Percentiles rank a stretch among this genome's conserved stretches.
Evolutionary conservation across 2,797 vertebrate genomes (phyloP).

Genomic region (Lemur catta): DNA sequence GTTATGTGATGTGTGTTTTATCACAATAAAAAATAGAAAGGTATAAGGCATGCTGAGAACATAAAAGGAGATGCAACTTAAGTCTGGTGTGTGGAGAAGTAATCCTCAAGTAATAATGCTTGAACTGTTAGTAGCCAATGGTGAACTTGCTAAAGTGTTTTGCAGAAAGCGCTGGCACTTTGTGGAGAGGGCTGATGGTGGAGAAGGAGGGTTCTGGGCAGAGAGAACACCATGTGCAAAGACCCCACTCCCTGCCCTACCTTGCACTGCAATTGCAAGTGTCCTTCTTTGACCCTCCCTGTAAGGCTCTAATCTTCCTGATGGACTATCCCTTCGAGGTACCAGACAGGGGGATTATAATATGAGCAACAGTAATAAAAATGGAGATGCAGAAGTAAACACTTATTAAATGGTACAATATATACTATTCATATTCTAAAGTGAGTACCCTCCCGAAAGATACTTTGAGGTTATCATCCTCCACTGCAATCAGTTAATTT

Average conservation of each 20-base stretch:
- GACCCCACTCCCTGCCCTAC: not conserved
- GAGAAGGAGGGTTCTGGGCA: not conserved
- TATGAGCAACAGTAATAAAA: not conserved
- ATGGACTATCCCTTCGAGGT: fast-evolving
- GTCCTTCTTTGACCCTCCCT: not conserved
- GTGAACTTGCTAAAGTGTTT: not conserved
- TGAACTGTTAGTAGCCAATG: not conserved
- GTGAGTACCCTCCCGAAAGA: not conserved
- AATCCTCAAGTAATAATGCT: fast-evolving
- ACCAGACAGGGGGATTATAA: not conserved
- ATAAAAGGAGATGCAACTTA: not conserved
- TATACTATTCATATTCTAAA: not conserved
- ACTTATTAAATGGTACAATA: not conserved
- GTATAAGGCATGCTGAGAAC: not conserved
- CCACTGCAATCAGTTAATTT: not conserved
- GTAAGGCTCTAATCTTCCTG: not conserved
- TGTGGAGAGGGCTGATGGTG: not conserved
- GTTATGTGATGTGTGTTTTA: not conserved
- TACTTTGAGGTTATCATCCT: not conserved
- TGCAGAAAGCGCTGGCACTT: not conserved
- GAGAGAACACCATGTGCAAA: not conserved
- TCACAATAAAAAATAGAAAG: not conserved
- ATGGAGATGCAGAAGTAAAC: not conserved
- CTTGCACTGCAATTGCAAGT: not conserved
- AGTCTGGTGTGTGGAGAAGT: fast-evolving